Evolutionary conservation across 2,797 vertebrate genomes (phyloP), one percentile per base, ranked within the genome.

Genomic region (Notamacropus eugenii): DNA sequence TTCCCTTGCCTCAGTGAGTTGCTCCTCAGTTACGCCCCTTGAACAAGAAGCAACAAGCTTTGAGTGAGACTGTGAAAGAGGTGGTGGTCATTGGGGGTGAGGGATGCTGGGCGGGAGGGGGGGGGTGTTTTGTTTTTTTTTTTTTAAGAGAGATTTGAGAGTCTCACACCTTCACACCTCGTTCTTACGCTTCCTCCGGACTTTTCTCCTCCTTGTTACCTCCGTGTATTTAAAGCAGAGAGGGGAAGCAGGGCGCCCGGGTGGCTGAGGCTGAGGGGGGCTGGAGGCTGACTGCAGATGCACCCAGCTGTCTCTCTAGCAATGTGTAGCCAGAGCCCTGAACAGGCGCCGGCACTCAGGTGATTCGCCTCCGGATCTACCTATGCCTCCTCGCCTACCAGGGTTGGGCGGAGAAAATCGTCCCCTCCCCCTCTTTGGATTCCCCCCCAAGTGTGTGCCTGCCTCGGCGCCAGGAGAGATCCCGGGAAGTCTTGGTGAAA

Each of bases 401-500:
- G 55, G 93, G 62, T 55, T 87, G 74, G 74, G 74, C 74, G 74
- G 74, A 87, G 74, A 87, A 87, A 87, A 46, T 24, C 74, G 74
- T 27, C 74, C 40, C 74, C 40, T 46, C 74, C 74, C n/a, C n/a
- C 22, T 16, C 1, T 1, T 40, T 27, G 3, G 0, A 3, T 91
- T 92, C 95, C 90, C 94, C 96, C 97, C 97, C 97, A 96, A 59
- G 87, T 91, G 97, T 92, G 95, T 95, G 95, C 95, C 93, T 55
- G 91, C 94, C 96, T 97, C 90, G 97, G 97, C 97, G 97, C 98
- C 98, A 96, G 97, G 96, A 98, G 98, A 98, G 97, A 98, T 98
- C 98, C 98, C 96, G 97, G 98, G 98, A 98, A 96, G 97, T 97
- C 98, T 98, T 99, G 99, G 99, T 99, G 99, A 99, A 99, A 99